Percentiles rank a stretch among this genome's conserved stretches.
These are phyloP conservation scores for Marronus borbonicus DNA, from an alignment of 2,888 invertebrate species.

Conservation along the genomic window DNA sequence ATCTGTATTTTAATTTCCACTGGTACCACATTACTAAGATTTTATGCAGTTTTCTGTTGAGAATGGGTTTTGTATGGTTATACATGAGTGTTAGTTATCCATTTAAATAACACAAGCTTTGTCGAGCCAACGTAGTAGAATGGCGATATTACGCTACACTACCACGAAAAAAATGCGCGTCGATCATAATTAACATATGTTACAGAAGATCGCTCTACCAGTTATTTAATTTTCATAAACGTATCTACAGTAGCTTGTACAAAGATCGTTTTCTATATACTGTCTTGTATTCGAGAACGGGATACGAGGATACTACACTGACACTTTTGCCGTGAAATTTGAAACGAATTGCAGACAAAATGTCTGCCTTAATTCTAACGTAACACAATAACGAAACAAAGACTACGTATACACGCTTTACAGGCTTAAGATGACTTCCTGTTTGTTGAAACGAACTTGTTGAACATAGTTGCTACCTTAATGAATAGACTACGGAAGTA, in stretches of 20 bases:
- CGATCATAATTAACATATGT: no score
- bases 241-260: not conserved
- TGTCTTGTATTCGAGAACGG: conserved; percentile 25
- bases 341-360: conserved; percentile 51
- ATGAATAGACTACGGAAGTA: not conserved
- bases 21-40: no score
- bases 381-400: conserved; percentile 46
- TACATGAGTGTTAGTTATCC: no score
- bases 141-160: no score
- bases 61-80: no score
- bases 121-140: no score
- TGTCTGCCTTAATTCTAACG: conserved; percentile 45
- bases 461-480: not conserved
- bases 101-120: no score
- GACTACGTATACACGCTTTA: conserved; percentile 33
- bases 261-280: not conserved
- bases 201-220: no score
- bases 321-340: conserved; percentile 50
- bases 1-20: no score
- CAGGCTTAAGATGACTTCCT: conserved; percentile 38
- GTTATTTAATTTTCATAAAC: no score
- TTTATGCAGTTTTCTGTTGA: no score
- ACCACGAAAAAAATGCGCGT: no score
- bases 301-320: conserved; percentile 47
- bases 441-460: conserved; percentile 38